Evolutionary conservation across 2,797 vertebrate genomes (phyloP).

Genomic region (Sebastes ruberrimus): DNA sequence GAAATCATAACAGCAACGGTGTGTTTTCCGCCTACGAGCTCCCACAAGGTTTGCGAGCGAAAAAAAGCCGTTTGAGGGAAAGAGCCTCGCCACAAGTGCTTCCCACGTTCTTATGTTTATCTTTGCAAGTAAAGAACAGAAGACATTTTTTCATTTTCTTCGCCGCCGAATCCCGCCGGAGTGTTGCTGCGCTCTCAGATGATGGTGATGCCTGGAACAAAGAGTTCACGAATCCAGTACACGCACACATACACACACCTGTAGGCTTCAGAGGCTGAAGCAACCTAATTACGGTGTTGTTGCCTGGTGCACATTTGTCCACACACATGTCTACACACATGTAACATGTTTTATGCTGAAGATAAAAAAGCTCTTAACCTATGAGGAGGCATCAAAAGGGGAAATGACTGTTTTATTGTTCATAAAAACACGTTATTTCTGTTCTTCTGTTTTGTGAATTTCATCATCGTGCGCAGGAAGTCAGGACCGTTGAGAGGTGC

Average conservation of each 20-base stretch:
- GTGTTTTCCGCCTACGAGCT: constrained; percentile 42
- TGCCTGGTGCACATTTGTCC: not conserved
- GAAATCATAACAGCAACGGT: constrained; percentile 22
- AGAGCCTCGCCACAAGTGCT: constrained; percentile 16
- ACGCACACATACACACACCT: not conserved
- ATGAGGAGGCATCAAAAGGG: not conserved
- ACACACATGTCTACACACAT: no score
- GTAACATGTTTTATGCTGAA: no score
- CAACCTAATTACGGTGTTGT: constrained; percentile 17
- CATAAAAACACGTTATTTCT: not conserved
- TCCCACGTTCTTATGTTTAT: constrained; percentile 55
- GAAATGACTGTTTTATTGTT: not conserved
- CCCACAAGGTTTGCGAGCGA: constrained; percentile 36
- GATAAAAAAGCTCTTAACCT: no score
- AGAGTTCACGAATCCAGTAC: constrained; percentile 25
- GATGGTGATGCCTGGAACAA: constrained; percentile 38
- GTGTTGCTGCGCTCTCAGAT: constrained; percentile 19
- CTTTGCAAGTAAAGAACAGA: constrained; percentile 56
- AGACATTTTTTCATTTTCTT: constrained; percentile 53
- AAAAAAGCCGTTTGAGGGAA: constrained; percentile 39
- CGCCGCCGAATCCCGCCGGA: constrained; percentile 36
- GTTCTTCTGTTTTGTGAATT: not conserved
- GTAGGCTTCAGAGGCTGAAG: constrained; percentile 18
- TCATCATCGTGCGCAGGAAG: not conserved
- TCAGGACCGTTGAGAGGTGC: not conserved